Conservation (phyloP, 1,140 invertebrate genomes). For the Trigoniulus corallinus region DNA sequence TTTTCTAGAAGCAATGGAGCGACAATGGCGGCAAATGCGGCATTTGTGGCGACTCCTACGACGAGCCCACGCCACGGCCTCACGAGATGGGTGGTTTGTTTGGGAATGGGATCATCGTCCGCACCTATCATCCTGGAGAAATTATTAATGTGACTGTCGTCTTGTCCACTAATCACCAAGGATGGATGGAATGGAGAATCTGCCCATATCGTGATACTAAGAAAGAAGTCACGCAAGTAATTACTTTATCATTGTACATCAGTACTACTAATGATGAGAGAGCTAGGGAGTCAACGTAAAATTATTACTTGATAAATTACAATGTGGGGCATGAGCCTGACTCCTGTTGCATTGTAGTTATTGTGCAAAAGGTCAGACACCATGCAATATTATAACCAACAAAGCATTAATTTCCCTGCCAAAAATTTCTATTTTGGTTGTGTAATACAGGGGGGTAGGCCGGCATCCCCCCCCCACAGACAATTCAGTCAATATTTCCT, state of each 20-base stretch:
- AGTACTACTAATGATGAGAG: too few species aligned
- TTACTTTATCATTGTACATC: neutral
- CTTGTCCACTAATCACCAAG: conserved; percentile 39
- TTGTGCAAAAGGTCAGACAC: too few species aligned
- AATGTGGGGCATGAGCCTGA: too few species aligned
- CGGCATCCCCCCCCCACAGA: too few species aligned
- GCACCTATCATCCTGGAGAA: conserved; percentile 64
- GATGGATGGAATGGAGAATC: conserved; percentile 50
- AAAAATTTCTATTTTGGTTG: too few species aligned
- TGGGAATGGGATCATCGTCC: conserved; percentile 63
- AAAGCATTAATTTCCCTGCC: too few species aligned
- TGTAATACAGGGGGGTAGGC: too few species aligned
- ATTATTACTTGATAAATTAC: too few species aligned
- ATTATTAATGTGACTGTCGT: conserved; percentile 26
- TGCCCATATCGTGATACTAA: conserved; percentile 12
- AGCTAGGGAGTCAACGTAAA: too few species aligned
- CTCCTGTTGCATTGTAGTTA: too few species aligned
- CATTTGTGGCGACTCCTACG: conserved; percentile 69
- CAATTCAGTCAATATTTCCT: too few species aligned
- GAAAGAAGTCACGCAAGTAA: conserved; percentile 8
- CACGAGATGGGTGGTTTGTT: conserved; percentile 77
- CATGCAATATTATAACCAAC: too few species aligned
- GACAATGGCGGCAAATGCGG: conserved; percentile 72
- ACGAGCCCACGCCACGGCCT: conserved; percentile 47
- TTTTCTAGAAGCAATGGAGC: conserved; percentile 52